These are phyloP conservation scores for Mythimna loreyi DNA, from an alignment of 2,888 invertebrate species.

Conservation along the genomic window DNA sequence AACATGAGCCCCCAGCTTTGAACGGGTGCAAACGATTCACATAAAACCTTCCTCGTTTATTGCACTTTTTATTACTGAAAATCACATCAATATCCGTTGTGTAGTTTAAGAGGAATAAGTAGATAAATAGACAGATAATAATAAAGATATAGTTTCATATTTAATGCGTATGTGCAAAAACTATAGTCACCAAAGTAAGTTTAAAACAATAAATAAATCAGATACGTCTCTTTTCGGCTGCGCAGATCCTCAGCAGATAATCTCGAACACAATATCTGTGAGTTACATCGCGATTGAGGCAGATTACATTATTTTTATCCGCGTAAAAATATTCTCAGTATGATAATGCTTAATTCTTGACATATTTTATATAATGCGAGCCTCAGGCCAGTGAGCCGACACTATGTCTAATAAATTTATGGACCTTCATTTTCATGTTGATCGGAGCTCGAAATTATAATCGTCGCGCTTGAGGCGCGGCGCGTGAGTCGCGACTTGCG, in stretches of 20 bases:
- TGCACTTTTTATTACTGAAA: too few species aligned
- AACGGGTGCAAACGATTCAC: too few species aligned
- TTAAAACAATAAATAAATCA: constrained; percentile 20
- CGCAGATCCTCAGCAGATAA: constrained; percentile 24
- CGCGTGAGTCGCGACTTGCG: constrained; percentile 78
- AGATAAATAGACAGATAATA: too few species aligned
- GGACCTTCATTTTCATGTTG: constrained; percentile 90
- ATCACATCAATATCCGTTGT: too few species aligned
- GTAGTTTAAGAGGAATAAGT: too few species aligned
- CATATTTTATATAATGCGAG: constrained; percentile 89
- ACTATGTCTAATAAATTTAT: constrained; percentile 91
- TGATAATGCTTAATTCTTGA: constrained; percentile 90
- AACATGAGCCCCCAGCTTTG: too few species aligned
- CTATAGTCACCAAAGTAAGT: neutral
- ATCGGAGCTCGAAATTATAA: constrained; percentile 90
- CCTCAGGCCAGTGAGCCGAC: constrained; percentile 86
- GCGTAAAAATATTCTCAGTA: constrained; percentile 83
- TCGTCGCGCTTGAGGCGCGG: constrained; percentile 87
- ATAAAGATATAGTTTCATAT: too few species aligned
- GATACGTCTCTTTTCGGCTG: constrained; percentile 18
- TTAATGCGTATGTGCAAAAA: neutral
- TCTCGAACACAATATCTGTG: constrained; percentile 46
- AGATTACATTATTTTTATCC: constrained; percentile 75
- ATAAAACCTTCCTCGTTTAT: too few species aligned
- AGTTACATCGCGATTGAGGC: constrained; percentile 51